phyloP scores from a whole-genome alignment of 2,113 vertebrate genomes.

The Poeciliopsis occidentalis region DNA sequence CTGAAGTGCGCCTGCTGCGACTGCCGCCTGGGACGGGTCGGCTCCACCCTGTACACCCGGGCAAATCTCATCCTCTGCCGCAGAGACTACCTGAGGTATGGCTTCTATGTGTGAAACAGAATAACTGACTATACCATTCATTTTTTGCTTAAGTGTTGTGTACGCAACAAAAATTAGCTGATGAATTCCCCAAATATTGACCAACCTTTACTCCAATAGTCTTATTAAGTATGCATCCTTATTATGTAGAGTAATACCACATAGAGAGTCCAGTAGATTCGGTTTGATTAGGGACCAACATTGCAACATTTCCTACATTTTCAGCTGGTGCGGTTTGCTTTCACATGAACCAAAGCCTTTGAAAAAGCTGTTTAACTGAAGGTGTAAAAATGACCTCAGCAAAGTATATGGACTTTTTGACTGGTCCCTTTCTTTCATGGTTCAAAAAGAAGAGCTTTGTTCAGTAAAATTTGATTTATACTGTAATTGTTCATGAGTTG shows the following conservation, averaged over 20 bases:
- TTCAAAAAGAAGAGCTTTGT: no score
- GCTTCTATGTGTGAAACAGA: background rate
- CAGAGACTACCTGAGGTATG: constrained; percentile 92
- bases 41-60: constrained; percentile 96
- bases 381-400: no score
- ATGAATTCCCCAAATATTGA: background rate
- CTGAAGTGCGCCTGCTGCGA: constrained; percentile 96
- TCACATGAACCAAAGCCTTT: no score
- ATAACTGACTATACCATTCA: background rate
- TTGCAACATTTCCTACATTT: background rate
- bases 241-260: background rate
- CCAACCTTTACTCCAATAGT: background rate
- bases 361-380: no score
- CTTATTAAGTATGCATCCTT: background rate
- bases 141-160: background rate
- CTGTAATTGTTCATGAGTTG: no score
- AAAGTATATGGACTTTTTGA: no score
- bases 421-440: no score
- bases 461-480: no score
- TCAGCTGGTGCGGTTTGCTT: no score
- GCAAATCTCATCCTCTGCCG: constrained; percentile 97
- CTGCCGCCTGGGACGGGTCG: constrained; percentile 93
- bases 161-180: background rate
- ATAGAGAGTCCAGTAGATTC: no score
- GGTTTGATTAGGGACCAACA: background rate